phyloP scores from a whole-genome alignment of 2,888 invertebrate genomes.

The Eulithis prunata region DNA sequence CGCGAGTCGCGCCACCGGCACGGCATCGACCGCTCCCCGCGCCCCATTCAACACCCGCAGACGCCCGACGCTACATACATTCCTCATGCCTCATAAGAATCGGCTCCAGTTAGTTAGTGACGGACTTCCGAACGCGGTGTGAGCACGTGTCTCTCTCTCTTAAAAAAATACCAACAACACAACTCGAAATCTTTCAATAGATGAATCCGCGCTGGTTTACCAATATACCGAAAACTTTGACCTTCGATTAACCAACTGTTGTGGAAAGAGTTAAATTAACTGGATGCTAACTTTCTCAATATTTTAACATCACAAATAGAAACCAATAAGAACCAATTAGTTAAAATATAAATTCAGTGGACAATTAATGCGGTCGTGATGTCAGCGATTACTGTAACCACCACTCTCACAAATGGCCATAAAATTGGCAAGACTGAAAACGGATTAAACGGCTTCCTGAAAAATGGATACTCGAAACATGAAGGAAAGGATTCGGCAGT shows the following conservation, averaged over 20 bases:
- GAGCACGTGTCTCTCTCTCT: constrained; percentile 44
- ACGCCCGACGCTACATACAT: constrained; percentile 54
- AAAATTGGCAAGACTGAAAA: constrained; percentile 66
- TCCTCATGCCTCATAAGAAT: constrained; percentile 54
- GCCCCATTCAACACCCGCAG: constrained; percentile 44
- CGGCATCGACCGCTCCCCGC: constrained; percentile 60
- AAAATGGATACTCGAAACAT: constrained; percentile 70
- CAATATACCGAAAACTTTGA: constrained; percentile 38
- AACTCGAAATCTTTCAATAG: constrained; percentile 40
- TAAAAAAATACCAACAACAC: constrained; percentile 29
- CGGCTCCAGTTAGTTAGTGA: constrained; percentile 60
- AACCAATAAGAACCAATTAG: constrained; percentile 33
- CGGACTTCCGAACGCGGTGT: constrained; percentile 49
- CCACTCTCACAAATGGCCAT: constrained; percentile 71
- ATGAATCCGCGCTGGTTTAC: constrained; percentile 38
- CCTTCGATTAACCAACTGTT: constrained; percentile 42
- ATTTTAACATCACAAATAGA: constrained; percentile 26
- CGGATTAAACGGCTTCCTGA: constrained; percentile 68
- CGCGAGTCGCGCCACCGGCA: constrained; percentile 67
- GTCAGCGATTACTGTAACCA: constrained; percentile 75
- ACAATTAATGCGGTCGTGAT: constrained; percentile 53
- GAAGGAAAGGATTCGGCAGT: constrained; percentile 60
- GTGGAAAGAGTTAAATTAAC: constrained; percentile 1
- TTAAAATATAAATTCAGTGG: constrained; percentile 24
- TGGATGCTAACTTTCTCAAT: constrained; percentile 11